phyloP scores from a whole-genome alignment of 2,113 vertebrate species.

The Bettongia penicillata region DNA sequence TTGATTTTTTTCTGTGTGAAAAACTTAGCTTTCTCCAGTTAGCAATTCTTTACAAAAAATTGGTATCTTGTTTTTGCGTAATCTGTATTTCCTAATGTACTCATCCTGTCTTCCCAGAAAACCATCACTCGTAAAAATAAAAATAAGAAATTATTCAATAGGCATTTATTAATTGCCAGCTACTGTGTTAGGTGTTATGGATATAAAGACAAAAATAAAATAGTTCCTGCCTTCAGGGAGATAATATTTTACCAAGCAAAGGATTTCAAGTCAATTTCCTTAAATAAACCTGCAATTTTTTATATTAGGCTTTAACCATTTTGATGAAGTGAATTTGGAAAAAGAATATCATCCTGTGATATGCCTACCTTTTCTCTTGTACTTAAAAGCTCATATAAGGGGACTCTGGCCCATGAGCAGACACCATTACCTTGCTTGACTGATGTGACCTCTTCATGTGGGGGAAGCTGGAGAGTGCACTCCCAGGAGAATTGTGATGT shows the following conservation, averaged over 20 bases:
- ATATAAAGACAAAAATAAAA: not conserved
- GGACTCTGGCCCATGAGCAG: not conserved
- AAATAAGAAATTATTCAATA: not conserved
- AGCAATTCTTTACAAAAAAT: not conserved
- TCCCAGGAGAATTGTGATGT: not conserved
- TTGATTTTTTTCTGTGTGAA: not conserved
- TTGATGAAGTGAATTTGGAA: not conserved
- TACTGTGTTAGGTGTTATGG: not conserved
- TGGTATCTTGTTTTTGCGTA: not conserved
- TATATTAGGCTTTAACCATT: conserved; percentile 35
- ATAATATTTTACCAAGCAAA: not conserved
- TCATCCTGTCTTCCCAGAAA: not conserved
- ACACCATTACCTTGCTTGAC: not conserved
- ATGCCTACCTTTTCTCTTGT: not conserved
- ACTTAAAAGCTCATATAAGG: not conserved
- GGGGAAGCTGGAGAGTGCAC: not conserved
- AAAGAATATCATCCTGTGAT: conserved; percentile 4
- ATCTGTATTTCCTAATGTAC: not conserved
- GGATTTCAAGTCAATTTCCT: conserved; percentile 4
- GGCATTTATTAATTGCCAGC: not conserved
- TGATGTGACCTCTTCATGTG: not conserved
- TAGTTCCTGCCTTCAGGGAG: not conserved
- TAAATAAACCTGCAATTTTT: conserved; percentile 12
- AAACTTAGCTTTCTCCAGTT: not conserved
- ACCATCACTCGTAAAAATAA: not conserved